Base-by-base conservation (phyloP, 2,797 vertebrate genomes). In the Melanotaenia parkinsoni region DNA sequence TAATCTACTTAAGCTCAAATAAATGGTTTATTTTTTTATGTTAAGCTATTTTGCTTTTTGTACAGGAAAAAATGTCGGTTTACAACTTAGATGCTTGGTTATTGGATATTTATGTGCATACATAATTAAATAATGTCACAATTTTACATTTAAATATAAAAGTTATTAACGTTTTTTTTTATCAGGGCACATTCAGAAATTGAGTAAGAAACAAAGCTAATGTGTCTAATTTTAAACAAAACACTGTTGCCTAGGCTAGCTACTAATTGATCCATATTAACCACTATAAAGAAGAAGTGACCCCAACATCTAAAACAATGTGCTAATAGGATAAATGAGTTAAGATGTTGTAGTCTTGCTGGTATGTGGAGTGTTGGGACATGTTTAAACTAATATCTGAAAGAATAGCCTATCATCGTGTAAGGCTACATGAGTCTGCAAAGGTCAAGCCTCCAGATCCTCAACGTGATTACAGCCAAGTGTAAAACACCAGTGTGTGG, bases 401-500 rank as follows among this genome's bases (percentile, higher is more conserved):
- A 12, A 47, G 73, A 50, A 26, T 5, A 1, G 30, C 16, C 30
- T 51, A 30, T 45, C 5, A 10, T n/a, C 16, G 32, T 59, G 67
- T 62, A 51, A 75, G 40, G 61, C 63, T 47, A 60, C 59, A 56
- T 69, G 82, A 82, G 59, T 79, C 60, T 58, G 68, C 71, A 86
- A 87, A 88, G 81, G 82, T 87, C 85, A 81, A 73, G 62, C 32
- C 59, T 73, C 76, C 63, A 72, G 30, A 82, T 88, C 78, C 80
- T 84, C 81, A 67, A 78, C 63, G 72, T 83, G 83, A 85, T 81
- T 75, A 80, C 71, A 81, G 69, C 72, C 67, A 47, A 84, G 76
- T 83, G 86, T 89, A 72, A 91, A 85, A 79, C 72, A 79, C 73
- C 77, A 80, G 74, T 2, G 13, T 81, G 88, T 88, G 87, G 82